Base-by-base conservation (phyloP, 2,113 vertebrate species). In the Eolophus roseicapilla region DNA sequence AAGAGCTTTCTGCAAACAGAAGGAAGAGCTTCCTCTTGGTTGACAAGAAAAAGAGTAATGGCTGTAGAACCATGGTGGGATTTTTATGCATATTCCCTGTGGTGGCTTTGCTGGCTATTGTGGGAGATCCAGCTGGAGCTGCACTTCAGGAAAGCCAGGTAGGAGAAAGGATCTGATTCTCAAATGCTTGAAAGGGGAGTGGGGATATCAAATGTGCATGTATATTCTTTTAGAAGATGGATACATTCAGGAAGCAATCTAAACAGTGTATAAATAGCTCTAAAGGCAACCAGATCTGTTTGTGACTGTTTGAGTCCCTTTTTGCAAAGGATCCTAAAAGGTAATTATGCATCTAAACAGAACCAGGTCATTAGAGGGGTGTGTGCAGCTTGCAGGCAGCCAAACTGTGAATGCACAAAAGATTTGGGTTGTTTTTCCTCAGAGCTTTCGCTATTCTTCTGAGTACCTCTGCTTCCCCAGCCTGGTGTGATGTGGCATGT, bases 61-160 rank as follows among this genome's bases (percentile, higher is more conserved):
- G 63, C 80, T 95, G 92, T 46, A 73, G 77, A 6, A 31, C 39
- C 39, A 1, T 82, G 18, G n/a, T 94, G 82, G 85, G 94, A 9
- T 24, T 95, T 39, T 8, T 96, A 6, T 95, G 96, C 25, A 1
- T 95, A 3, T 17, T 95, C 19, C 68, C 88, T 8, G 65, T 62
- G 50, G 75, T 96, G 92, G 93, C 92, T 88, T 13, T 95, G 82
- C 74, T 97, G 94, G 84, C 37, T 3, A 2, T 8, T 9, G 70
- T 70, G 59, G 65, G 90, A 57, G 31, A 86, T 18, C 62, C 86
- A 37, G 39, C 81, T 44, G 95, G 90, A 81, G 88, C 73, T 76
- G 92, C 92, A 3, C 39, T 55, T 9, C 79, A 31, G 59, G 15
- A 29, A 20, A 90, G 20, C 4, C 81, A 97, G 97, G 96, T 97